phyloP scores from a whole-genome alignment of 2,797 vertebrate genomes.

The Arremon aurantiirostris region DNA sequence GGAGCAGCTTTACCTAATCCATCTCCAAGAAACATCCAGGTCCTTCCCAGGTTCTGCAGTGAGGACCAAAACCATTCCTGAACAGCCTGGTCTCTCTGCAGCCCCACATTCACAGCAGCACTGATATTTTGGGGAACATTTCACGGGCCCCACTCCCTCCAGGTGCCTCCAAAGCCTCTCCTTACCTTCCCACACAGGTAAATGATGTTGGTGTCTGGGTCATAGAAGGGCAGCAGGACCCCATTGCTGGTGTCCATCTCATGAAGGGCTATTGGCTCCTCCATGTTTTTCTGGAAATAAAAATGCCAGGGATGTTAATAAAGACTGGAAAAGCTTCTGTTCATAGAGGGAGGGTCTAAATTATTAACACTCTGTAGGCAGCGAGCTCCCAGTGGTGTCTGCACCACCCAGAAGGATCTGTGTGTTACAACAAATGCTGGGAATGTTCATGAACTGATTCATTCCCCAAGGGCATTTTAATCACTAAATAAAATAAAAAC shows the following conservation, averaged over 20 bases:
- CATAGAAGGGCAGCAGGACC: conserved; percentile 94
- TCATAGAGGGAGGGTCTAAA: background rate
- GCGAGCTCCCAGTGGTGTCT: background rate
- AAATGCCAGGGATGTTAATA: background rate
- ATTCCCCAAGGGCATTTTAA: background rate
- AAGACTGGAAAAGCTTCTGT: background rate
- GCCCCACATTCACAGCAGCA: background rate
- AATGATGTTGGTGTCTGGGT: conserved; percentile 91
- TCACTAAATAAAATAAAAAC: background rate
- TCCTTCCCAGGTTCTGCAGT: background rate
- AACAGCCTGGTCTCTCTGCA: background rate
- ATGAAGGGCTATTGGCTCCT: conserved; percentile 88
- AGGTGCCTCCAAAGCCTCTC: background rate
- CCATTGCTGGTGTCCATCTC: conserved; percentile 98
- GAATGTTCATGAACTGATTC: background rate
- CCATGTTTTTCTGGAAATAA: conserved; percentile 86
- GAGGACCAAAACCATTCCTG: background rate
- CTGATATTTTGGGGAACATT: background rate
- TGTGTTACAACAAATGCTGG: background rate
- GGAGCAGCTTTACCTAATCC: background rate
- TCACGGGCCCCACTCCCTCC: background rate
- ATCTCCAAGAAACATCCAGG: background rate
- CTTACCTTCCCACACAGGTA: conserved; percentile 95
- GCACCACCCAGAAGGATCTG: background rate
- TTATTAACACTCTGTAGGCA: background rate